Base-by-base conservation (phyloP, 2,113 vertebrate species). In the Thymallus thymallus region DNA sequence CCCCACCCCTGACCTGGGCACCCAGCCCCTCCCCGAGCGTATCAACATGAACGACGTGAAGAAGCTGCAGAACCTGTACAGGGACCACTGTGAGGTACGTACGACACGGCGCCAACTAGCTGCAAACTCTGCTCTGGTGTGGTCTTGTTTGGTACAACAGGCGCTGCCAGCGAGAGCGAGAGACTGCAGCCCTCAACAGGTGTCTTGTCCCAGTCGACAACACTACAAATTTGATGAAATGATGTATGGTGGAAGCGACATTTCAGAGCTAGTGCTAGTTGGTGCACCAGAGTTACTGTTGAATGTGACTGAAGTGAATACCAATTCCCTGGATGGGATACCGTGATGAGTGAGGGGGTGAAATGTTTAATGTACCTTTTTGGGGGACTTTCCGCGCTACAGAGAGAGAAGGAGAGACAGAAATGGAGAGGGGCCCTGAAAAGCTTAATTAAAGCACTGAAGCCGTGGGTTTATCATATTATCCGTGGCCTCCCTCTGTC, bases 1-100 rank as follows among this genome's bases (percentile, higher is more conserved):
- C 84, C 96, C 96, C 3, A 82, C 88, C 2, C 96, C 92, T 7
- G 95, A 96, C 60, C 81, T 98, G 69, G 93, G 92, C 4, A 88
- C 91, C 0, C 22, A 89, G 67, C 91, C 95, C 35, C 82, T 96
- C 63, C 95, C 96, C 4, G 96, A 96, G 71, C 93, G 92, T 60
- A 81, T 99, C 86, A 95, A 91, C 29, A 35, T 93, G 75, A 93
- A 86, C 0, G 97, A 98, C 4, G 85, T 98, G 82, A 97, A 96
- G 87, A 94, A 94, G 69, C 91, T 99, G 74, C 96, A 98, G 90
- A 92, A 93, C 26, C 93, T 93, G 75, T 99, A 99, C 91, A 93
- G 97, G 82, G 89, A 94, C 66, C 98, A 99, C 88, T 99, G 98
- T 0, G 97, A 98, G 96, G 97, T 99, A 90, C 3, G 76, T 73